Base-by-base conservation (phyloP, 2,113 vertebrate genomes). In the Zosterops japonicus region DNA sequence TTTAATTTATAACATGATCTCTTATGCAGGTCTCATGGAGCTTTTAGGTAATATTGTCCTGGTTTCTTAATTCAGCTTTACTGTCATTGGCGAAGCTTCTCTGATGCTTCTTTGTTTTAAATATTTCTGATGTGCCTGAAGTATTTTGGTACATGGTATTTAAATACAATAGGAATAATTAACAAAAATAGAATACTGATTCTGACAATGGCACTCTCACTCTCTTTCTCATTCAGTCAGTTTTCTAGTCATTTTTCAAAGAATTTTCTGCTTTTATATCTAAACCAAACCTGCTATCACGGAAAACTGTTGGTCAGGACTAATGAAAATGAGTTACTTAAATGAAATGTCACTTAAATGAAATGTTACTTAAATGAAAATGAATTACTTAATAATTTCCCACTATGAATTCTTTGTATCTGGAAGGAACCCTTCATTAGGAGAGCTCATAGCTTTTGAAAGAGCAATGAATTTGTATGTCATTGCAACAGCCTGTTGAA, bases 71-170 rank as follows among this genome's bases (percentile, higher is more conserved):
- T 79, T 96, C 89, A 92, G 56, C 36, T 84, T 91, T 84, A 56
- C 47, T 82, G 74, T 87, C 14, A 91, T 64, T 92, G 93, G 57
- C 41, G 29, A 91, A 71, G 23, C 19, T 84, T 92, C 76, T 92
- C 77, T 75, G 41, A 89, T 8, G 14, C 12, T 64, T 92, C 80
- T 93, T 92, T 92, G 71, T 92, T 95, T 95, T 95, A 64, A 90
- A n/a, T 87, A 70, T 90, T 94, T 92, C 88, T 91, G 75, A 93
- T 64, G 20, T 89, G 74, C 83, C 56, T 95, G 80, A 91, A 91
- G 60, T 94, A 92, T 93, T 96, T 96, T 90, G 71, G 52, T 89
- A 94, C 76, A 50, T 59, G 55, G 13, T 71, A 83, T 96, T 94
- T 92, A 82, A 94, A 78, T 79, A 91, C 60, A 94, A 79, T 84